A percentile compares a stretch with the other conserved stretches of the same genome.
Conservation (phyloP, 2,888 invertebrate genomes). For the Alsophila aescularia region DNA sequence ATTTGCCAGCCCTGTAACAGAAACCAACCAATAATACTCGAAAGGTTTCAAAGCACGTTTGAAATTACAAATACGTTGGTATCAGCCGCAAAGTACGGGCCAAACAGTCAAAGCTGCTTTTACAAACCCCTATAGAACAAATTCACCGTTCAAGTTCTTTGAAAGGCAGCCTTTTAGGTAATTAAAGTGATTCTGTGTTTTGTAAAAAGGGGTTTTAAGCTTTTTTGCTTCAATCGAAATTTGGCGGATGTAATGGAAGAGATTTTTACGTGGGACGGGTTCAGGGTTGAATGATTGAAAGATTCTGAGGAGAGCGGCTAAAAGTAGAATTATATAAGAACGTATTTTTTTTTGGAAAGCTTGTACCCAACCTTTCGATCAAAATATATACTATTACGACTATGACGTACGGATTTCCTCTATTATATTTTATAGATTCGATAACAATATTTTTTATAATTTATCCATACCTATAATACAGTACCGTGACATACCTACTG, state of each 20-base stretch:
- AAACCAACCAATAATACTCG: constrained; percentile 13
- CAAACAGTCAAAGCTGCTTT: constrained; percentile 1
- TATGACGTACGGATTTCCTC: too few species aligned
- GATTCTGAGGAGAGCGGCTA: not conserved
- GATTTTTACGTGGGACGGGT: constrained; percentile 1
- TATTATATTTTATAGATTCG: too few species aligned
- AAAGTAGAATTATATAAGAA: not conserved
- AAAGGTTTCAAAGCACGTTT: constrained; percentile 7
- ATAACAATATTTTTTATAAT: too few species aligned
- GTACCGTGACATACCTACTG: too few species aligned
- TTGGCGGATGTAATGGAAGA: constrained; percentile 14
- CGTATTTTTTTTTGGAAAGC: too few species aligned
- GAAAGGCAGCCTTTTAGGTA: constrained; percentile 58
- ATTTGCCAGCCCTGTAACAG: constrained; percentile 32
- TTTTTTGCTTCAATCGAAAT: constrained; percentile 17
- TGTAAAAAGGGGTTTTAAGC: constrained; percentile 27
- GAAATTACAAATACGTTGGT: constrained; percentile 14
- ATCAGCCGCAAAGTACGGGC: constrained; percentile 25
- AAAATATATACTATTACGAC: too few species aligned
- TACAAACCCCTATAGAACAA: constrained; percentile 42
- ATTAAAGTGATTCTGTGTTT: constrained; percentile 53
- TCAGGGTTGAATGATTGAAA: not conserved
- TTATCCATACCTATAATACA: too few species aligned
- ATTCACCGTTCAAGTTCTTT: constrained; percentile 49
- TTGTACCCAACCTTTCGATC: too few species aligned